These are phyloP conservation scores for Lepidostoma basale DNA, from an alignment of 1,140 invertebrate genomes.

Conservation along the genomic window DNA sequence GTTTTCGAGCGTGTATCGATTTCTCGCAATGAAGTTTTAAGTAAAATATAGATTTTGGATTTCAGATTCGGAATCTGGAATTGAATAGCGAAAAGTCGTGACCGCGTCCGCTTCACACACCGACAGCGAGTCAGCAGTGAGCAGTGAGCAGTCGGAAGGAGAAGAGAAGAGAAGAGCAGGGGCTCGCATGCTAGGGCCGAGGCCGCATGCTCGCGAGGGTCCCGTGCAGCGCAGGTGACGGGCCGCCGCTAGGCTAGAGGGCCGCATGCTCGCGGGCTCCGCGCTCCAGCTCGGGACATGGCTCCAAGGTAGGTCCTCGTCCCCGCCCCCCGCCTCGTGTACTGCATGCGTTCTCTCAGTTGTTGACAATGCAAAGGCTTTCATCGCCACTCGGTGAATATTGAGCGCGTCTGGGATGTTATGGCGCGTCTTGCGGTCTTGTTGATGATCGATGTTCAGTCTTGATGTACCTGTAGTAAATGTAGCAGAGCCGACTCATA, in stretches of 20 bases:
- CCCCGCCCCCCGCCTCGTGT: not conserved
- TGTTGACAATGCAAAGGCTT: constrained; percentile 59
- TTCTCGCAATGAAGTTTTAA: constrained; percentile 5
- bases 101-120: not conserved
- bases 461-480: not conserved
- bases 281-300: constrained; percentile 16
- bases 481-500: constrained; percentile 13
- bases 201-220: not conserved
- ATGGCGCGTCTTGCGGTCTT: constrained; percentile 27
- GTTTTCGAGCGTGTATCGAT: constrained; percentile 29
- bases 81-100: constrained; percentile 22
- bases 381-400: constrained; percentile 59
- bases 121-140: not conserved
- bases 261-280: constrained; percentile 17
- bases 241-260: constrained; percentile 6
- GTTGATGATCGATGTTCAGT: not conserved
- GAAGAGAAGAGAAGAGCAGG: not conserved
- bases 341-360: constrained; percentile 19
- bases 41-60: constrained; percentile 26
- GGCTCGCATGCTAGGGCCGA: not conserved
- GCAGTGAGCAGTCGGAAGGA: not conserved
- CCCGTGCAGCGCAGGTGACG: constrained; percentile 7
- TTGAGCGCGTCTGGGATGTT: constrained; percentile 51
- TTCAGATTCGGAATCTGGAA: constrained; percentile 26
- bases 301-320: constrained; percentile 5